These are phyloP conservation scores for Teinopalpus imperialis DNA, from an alignment of 2,888 invertebrate genomes.

Conservation along the genomic window DNA sequence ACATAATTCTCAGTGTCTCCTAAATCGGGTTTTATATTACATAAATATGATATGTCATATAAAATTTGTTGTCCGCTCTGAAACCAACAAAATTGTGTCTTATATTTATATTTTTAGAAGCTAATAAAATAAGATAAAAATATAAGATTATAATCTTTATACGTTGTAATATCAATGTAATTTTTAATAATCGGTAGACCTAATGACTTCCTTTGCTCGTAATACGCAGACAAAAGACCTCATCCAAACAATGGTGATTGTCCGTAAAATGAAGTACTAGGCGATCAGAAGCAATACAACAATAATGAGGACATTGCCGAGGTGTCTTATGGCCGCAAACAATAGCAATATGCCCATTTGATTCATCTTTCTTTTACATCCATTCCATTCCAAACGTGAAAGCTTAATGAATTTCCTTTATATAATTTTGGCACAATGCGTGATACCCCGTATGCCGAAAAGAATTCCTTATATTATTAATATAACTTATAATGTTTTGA, in stretches of 20 bases:
- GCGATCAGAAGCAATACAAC: conserved; percentile 40
- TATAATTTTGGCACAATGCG: conserved; percentile 16
- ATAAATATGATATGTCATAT: no score
- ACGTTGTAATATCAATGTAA: no score
- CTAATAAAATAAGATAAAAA: no score
- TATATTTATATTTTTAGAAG: no score
- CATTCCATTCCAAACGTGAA: conserved; percentile 38
- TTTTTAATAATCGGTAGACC: conserved; percentile 7
- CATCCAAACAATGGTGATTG: conserved; percentile 64
- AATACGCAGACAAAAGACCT: conserved; percentile 34
- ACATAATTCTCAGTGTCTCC: no score
- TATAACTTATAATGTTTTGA: no score
- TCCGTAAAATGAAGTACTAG: conserved; percentile 40
- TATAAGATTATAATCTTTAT: no score
- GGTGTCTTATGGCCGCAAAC: conserved; percentile 61
- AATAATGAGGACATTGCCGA: conserved; percentile 56
- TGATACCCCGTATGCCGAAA: background rate
- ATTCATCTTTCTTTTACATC: conserved; percentile 68
- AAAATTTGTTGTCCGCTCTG: no score
- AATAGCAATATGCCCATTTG: conserved; percentile 57
- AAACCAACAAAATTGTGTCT: no score
- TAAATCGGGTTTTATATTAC: no score
- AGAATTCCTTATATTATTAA: background rate
- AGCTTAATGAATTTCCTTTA: conserved; percentile 27
- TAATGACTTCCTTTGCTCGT: background rate